Base-by-base conservation (phyloP, 2,888 invertebrate genomes). In the Mechanitis mazaeus region DNA sequence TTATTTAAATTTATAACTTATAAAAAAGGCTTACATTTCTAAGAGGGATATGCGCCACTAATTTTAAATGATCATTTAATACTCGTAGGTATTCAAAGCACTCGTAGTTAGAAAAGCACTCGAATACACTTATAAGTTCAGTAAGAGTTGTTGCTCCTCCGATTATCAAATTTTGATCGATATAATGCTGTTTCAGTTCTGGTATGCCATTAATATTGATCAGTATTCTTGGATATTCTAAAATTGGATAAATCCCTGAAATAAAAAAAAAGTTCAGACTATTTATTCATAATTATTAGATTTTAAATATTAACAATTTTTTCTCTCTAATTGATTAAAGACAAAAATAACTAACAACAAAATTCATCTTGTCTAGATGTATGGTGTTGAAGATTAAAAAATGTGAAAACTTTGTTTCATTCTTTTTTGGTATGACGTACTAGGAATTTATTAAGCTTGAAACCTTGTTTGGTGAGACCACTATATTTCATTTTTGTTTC, bases 31-130 rank as follows among this genome's bases (percentile, higher is more conserved):
- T 71, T 66, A 72, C 73, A 63, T 73, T 73, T 61, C 94, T 84
- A 3, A 94, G 92, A 11, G 93, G 91, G 42, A 92, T 88, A 75
- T 92, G 92, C 3, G 94, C 94, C 7, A 94, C 91, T 59, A 93
- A 76, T 71, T 92, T 90, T 58, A 94, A 80, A 71, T 94, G 94
- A 54, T 91, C 81, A 5, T 87, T 91, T 62, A 94, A 75, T 55
- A 86, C 83, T 7, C 77, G 77, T 60, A 93, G 78, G 77, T 94
- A 93, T 5, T 80, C 76, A 72, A 92, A 94, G 20, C 20, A 20
- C 20, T 20, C 20, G 20, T 20, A 20, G 20, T 20, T 20, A 20
- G 20, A 20, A 20, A 20, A 20, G 20, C 20, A 20, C 20, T 74
- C 64, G 53, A 91, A 88, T 12, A 89, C 68, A 1, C 85, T 78